These are phyloP conservation scores for Drosophila saltans DNA, from an alignment of 1,140 invertebrate genomes.

Conservation along the genomic window DNA sequence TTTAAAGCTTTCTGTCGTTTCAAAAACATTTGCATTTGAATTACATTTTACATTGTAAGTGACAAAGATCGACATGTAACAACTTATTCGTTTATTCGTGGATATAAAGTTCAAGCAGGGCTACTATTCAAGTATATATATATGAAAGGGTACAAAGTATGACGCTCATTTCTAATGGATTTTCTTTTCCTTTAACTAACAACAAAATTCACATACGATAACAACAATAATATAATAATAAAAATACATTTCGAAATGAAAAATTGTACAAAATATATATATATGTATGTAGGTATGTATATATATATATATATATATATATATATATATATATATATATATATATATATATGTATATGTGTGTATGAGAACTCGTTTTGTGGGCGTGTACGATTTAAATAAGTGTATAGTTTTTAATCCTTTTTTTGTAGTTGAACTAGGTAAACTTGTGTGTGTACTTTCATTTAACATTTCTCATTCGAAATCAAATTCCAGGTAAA, in stretches of 20 bases:
- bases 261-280: conserved; percentile 65
- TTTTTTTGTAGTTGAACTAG: conserved; percentile 30
- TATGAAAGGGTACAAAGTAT: conserved; percentile 74
- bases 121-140: conserved; percentile 14
- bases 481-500: conserved; percentile 37
- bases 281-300: background rate
- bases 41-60: too few species aligned
- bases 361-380: background rate
- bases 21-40: too few species aligned
- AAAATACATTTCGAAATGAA: conserved; percentile 56
- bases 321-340: conserved; percentile 18
- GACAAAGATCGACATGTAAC: too few species aligned
- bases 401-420: conserved; percentile 46
- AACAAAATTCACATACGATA: conserved; percentile 73
- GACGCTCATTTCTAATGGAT: conserved; percentile 52
- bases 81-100: background rate
- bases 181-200: conserved; percentile 64
- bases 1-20: too few species aligned
- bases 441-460: conserved; percentile 8
- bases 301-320: conserved; percentile 22
- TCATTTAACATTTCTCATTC: conserved; percentile 33
- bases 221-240: conserved; percentile 69
- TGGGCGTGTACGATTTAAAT: conserved; percentile 4
- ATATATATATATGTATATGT: background rate
- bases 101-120: conserved; percentile 44